Evolutionary conservation across 2,113 vertebrate species (phyloP), one percentile per base, ranked within the genome.

Genomic region (Mesoclemmys tuberculata): DNA sequence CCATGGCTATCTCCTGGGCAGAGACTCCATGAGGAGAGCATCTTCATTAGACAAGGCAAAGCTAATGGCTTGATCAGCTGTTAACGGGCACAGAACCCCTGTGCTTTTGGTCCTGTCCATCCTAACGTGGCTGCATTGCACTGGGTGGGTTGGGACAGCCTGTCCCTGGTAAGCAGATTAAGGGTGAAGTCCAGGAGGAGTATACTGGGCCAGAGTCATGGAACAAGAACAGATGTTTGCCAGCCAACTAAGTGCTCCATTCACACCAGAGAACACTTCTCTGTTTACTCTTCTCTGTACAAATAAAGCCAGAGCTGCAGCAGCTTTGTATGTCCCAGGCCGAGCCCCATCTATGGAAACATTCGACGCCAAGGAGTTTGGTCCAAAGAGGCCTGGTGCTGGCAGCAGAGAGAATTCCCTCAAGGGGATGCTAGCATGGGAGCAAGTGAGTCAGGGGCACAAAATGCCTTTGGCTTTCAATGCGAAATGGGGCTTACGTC

Each of bases 241-340:
- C 3, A 46, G 84, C 18, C 79, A 31, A 1, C 95, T 96, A 88
- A 97, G 95, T 93, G 96, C 96, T 95, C 80, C 88, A 89, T 94
- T 94, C 95, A 90, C 89, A n/a, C 96, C 88, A 35, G 77, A 0
- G 78, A 90, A 35, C 85, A 93, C 86, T 55, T 64, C 79, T 4
- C 2, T 95, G 6, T 97, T 97, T 95, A 92, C 94, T 38, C 61
- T 90, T 88, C 81, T 41, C 64, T 90, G 61, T 8, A 68, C 95
- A 97, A 97, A 97, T 88, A 92, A 90, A 90, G 51, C 90, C 82
- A 93, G 74, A 85, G 81, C 94, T 89, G 83, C 92, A 91, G 78
- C 56, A 18, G 89, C 31, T 80, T 5, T 1, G 1, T 51, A 92
- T 46, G 94, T 79, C 16, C 77, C 48, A 16, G 61, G 44, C 75